Evolutionary conservation across 2,113 vertebrate genomes (phyloP).

Genomic region (Tenrec ecaudatus): DNA sequence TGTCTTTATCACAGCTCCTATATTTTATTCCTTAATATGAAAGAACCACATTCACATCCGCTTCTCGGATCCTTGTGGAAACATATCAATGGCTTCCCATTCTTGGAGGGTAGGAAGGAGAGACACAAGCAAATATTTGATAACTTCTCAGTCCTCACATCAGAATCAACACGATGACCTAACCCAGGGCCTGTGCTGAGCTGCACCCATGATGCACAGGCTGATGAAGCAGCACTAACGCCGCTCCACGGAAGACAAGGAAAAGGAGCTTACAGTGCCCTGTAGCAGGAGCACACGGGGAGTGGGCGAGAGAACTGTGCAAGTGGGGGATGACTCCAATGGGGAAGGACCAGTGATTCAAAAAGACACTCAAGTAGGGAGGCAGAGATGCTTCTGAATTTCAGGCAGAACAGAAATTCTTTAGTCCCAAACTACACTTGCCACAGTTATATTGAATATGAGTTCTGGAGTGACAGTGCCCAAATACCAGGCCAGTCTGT

Average conservation of each 20-base stretch:
- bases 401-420: neutral
- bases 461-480: neutral
- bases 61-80: neutral
- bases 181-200: neutral
- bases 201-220: neutral
- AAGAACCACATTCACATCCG: neutral
- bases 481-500: neutral
- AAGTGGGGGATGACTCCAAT: constrained; percentile 4
- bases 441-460: neutral
- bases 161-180: neutral
- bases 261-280: neutral
- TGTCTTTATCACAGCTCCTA: neutral
- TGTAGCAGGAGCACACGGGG: neutral
- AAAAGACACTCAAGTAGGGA: constrained; percentile 8
- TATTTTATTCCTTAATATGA: neutral
- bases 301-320: neutral
- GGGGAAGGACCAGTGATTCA: neutral
- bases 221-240: constrained; percentile 23
- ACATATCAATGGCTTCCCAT: neutral
- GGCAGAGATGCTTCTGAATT: neutral
- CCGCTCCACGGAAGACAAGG: neutral
- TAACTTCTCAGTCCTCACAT: neutral
- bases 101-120: neutral
- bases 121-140: neutral
- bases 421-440: constrained; percentile 15